phyloP scores from a whole-genome alignment of 2,797 vertebrate species.

The Anguilla pacifica region DNA sequence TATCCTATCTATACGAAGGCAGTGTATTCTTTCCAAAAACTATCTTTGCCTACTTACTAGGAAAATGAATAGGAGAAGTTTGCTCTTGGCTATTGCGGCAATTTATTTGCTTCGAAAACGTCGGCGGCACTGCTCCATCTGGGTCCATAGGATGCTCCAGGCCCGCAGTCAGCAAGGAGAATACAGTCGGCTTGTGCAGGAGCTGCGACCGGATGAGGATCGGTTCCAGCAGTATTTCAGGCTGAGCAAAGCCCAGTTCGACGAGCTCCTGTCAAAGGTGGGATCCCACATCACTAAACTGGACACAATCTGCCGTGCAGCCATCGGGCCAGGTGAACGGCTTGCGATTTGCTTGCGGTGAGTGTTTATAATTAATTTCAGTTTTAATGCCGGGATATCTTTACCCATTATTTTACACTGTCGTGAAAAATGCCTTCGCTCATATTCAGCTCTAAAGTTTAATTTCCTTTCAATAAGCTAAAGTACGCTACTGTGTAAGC shows the following conservation, averaged over 20 bases:
- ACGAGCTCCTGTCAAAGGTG: not conserved
- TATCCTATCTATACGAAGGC: too few species aligned
- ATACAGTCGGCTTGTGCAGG: not conserved
- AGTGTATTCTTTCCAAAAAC: too few species aligned
- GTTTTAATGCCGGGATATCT: not conserved
- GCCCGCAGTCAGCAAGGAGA: not conserved
- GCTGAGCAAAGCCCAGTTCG: not conserved
- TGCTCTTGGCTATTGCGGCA: too few species aligned
- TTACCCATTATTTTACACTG: not conserved
- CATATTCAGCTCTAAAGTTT: too few species aligned
- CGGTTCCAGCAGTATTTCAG: slow-evolving; percentile 20
- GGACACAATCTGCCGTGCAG: not conserved
- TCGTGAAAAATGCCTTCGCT: too few species aligned
- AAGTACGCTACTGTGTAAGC: too few species aligned
- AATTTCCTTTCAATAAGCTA: too few species aligned
- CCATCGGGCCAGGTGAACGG: not conserved
- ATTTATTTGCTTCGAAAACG: too few species aligned
- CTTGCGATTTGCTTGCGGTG: slow-evolving; percentile 2
- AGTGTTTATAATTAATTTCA: not conserved
- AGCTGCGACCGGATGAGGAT: not conserved
- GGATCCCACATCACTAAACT: not conserved
- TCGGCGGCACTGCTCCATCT: too few species aligned
- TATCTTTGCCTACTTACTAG: too few species aligned
- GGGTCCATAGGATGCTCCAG: not conserved
- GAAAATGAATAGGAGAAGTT: too few species aligned